A percentile compares a stretch with the other conserved stretches of the same genome.
Conservation (phyloP, 2,113 vertebrate species). For the Cygnus buccinator region DNA sequence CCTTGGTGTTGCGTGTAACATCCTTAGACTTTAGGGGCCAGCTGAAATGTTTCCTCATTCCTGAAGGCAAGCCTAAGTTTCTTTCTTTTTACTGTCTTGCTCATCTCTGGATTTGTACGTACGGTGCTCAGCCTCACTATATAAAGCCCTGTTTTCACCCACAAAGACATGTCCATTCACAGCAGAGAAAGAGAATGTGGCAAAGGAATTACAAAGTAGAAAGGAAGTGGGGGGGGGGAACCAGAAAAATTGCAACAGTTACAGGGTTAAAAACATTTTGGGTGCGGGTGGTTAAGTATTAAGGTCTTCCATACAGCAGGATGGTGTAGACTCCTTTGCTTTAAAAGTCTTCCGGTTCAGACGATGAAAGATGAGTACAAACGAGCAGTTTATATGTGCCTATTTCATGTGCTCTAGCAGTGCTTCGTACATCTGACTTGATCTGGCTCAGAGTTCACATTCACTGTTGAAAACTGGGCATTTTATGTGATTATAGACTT, state of each 20-base stretch:
- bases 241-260: not conserved
- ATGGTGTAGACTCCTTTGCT: not conserved
- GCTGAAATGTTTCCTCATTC: constrained; percentile 3
- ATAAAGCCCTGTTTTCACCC: constrained; percentile 43
- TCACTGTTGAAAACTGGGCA: not conserved
- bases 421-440: not conserved
- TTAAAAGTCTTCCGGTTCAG: not conserved
- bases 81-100: not conserved
- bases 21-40: not conserved
- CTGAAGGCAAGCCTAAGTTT: constrained; percentile 12
- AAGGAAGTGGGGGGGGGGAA: not conserved
- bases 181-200: not conserved
- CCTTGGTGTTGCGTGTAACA: not conserved
- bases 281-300: not conserved
- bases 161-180: not conserved
- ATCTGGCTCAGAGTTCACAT: not conserved
- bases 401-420: not conserved
- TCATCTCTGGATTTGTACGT: constrained; percentile 8
- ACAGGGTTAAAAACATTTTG: not conserved
- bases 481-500: not conserved
- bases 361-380: not conserved
- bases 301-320: not conserved
- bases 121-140: constrained; percentile 17
- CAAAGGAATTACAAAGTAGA: constrained; percentile 27
- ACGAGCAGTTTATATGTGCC: not conserved